Conservation (phyloP, 2,888 invertebrate genomes). For the Eupithecia tripunctaria region DNA sequence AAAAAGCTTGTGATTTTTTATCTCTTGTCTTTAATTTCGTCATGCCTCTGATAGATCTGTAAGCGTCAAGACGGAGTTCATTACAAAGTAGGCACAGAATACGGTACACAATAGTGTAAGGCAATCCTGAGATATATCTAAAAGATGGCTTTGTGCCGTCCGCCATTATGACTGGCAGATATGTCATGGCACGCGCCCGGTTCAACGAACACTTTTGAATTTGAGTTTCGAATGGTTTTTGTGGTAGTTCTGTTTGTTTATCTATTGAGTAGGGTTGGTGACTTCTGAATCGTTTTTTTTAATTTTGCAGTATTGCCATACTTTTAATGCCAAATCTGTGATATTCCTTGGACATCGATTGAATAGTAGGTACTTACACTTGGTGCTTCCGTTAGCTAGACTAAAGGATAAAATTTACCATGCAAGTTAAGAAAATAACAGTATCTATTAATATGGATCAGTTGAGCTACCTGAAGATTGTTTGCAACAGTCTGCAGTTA, state of each 20-base stretch:
- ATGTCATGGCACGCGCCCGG: conserved; percentile 74
- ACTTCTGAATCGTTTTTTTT: conserved; percentile 12
- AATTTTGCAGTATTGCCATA: not conserved
- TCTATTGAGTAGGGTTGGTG: conserved; percentile 34
- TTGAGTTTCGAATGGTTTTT: conserved; percentile 54
- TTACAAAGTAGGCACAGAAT: conserved; percentile 62
- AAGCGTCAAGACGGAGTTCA: conserved; percentile 62
- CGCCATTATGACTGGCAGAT: conserved; percentile 79
- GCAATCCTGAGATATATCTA: conserved; percentile 80
- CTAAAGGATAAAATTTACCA: not conserved
- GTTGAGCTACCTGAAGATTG: no score
- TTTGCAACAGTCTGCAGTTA: no score
- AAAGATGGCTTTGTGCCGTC: conserved; percentile 76
- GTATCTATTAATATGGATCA: no score
- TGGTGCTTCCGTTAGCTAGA: not conserved
- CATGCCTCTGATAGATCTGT: conserved; percentile 27
- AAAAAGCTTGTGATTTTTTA: not conserved
- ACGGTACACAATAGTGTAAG: conserved; percentile 80
- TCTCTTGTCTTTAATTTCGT: conserved; percentile 19
- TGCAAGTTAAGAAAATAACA: not conserved
- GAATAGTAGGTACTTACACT: no score
- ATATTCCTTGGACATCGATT: not conserved
- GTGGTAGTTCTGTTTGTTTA: conserved; percentile 62
- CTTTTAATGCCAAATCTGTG: not conserved
- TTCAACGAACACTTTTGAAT: conserved; percentile 69